phyloP scores from a whole-genome alignment of 64 coral and sea anemone genomes.

The Catalaphyllia jardinei region DNA sequence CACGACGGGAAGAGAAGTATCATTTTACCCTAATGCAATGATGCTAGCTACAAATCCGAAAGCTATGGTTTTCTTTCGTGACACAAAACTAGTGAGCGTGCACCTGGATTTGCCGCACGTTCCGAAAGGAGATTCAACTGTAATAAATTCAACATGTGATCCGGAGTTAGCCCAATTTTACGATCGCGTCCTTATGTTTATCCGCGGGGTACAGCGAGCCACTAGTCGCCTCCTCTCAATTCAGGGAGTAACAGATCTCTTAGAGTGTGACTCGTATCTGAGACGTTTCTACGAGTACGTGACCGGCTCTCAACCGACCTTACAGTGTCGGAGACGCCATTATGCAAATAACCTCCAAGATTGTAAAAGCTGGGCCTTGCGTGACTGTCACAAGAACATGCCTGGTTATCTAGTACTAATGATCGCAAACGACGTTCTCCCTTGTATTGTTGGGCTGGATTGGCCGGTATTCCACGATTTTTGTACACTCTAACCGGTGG shows the following conservation, averaged over 20 bases:
- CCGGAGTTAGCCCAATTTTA: background rate
- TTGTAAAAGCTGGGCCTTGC: slow-evolving; percentile 50
- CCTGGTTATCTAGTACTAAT: background rate
- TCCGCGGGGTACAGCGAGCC: background rate
- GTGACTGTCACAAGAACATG: slow-evolving; percentile 30
- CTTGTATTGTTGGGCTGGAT: background rate
- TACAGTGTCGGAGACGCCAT: slow-evolving; percentile 23
- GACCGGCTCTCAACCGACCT: background rate
- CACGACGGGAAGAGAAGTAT: slow-evolving; percentile 1
- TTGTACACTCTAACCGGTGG: background rate
- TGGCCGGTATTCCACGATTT: background rate
- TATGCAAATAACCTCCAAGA: background rate
- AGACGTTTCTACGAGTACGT: slow-evolving; percentile 26
- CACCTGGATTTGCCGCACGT: background rate
- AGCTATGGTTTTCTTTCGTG: slow-evolving; percentile 23
- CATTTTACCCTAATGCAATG: slow-evolving; percentile 30
- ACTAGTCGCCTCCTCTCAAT: slow-evolving; percentile 25
- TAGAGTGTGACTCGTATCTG: slow-evolving; percentile 49
- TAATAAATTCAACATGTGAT: slow-evolving; percentile 21
- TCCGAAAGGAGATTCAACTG: background rate
- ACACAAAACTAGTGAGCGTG: background rate
- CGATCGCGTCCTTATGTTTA: background rate
- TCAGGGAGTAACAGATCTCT: slow-evolving; percentile 45
- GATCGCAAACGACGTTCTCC: background rate
- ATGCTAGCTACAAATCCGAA: slow-evolving; percentile 17